Evolutionary conservation across 92 coral and sea anemone species (phyloP).

Genomic region (Zoanthus solanderi): DNA sequence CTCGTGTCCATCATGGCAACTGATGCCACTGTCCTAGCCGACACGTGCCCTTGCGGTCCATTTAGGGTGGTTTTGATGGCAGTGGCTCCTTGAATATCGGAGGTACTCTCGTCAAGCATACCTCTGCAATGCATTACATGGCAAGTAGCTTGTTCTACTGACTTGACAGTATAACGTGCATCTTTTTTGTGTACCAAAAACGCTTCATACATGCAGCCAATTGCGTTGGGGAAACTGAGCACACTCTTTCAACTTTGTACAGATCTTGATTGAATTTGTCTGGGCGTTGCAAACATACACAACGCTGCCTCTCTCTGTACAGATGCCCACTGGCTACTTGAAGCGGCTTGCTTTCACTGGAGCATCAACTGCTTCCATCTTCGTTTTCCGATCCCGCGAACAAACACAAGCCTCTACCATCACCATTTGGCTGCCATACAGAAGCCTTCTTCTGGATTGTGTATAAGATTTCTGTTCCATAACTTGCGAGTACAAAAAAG

Average conservation of each 20-base stretch:
- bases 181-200: conserved; percentile 61
- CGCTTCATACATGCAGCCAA: conserved; percentile 60
- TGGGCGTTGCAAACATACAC: conserved; percentile 12
- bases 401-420: conserved; percentile 48
- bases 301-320: conserved; percentile 22
- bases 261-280: conserved; percentile 59
- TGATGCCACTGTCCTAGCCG: conserved; percentile 68
- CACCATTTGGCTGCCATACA: background rate
- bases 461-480: no score
- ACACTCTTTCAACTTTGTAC: conserved; percentile 35
- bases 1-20: conserved; percentile 66
- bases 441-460: no score
- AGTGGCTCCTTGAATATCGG: conserved; percentile 37
- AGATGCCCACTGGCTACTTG: conserved; percentile 40
- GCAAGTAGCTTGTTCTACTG: background rate
- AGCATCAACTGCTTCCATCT: conserved; percentile 20
- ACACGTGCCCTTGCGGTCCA: conserved; percentile 72
- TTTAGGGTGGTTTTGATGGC: conserved; percentile 30
- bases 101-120: conserved; percentile 56
- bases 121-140: conserved; percentile 68
- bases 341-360: conserved; percentile 25
- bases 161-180: no score
- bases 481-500: background rate
- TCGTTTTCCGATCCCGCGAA: conserved; percentile 19
- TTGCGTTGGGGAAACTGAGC: conserved; percentile 28